Evolutionary conservation across 37 sponge, comb jelly and placozoan species (phyloP).

Genomic region (Geodia barretti): DNA sequence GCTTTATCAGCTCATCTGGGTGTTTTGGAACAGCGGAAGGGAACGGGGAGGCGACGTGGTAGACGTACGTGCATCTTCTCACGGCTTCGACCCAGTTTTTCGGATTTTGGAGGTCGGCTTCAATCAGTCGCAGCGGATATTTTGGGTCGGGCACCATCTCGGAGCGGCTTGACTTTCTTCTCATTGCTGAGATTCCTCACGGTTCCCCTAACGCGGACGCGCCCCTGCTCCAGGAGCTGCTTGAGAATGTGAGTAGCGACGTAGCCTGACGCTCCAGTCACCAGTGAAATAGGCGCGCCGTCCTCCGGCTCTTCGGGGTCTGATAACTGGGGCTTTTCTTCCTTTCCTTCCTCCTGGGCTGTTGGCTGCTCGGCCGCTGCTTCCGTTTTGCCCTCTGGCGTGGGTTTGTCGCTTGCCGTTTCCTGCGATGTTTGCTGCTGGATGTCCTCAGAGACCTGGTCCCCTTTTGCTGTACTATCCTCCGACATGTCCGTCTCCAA

Average conservation of each 20-base stretch:
- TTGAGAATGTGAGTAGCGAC: conserved; percentile 78
- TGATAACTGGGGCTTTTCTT: not conserved
- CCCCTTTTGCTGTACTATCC: too few relatives aligned
- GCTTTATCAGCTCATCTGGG: conserved; percentile 40
- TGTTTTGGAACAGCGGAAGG: conserved; percentile 2
- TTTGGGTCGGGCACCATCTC: conserved; percentile 61
- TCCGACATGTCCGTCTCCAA: too few relatives aligned
- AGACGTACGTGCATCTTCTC: conserved; percentile 78
- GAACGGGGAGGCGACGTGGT: conserved; percentile 92
- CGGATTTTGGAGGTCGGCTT: conserved; percentile 74
- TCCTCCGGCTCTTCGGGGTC: conserved; percentile 41
- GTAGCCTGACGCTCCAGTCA: conserved; percentile 93
- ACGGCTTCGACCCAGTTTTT: conserved; percentile 85
- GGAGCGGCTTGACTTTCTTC: conserved; percentile 68
- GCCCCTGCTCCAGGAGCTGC: conserved; percentile 65
- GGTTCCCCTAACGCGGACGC: conserved; percentile 76
- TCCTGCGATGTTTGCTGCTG: too few relatives aligned
- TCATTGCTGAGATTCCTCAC: conserved; percentile 73
- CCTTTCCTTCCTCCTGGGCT: too few relatives aligned
- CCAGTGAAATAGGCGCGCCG: conserved; percentile 62
- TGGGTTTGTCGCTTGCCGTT: too few relatives aligned
- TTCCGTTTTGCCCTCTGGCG: too few relatives aligned
- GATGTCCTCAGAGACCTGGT: too few relatives aligned
- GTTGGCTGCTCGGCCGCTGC: too few relatives aligned
- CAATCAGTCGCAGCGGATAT: conserved; percentile 77